Base-by-base conservation (phyloP, 1,140 invertebrate species). In the Drosophila sp. region DNA sequence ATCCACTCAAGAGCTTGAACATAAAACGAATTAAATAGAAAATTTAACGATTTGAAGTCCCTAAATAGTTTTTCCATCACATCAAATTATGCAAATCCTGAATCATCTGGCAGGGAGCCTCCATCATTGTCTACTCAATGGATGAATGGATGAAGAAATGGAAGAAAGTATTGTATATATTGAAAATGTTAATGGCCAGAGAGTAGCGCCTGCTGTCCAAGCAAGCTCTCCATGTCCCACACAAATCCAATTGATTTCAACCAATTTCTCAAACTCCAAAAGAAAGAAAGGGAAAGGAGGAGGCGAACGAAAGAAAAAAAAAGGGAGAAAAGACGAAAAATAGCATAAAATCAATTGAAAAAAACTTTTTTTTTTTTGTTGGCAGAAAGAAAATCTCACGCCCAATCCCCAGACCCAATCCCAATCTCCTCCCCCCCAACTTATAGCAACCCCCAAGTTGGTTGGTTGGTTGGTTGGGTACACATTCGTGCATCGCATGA, bases 231-330 rank as follows among this genome's bases (percentile, higher is more conserved):
- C 79, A 82, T 76, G 57, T 62, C 23, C 62, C 60, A 47, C 66
- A 71, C 83, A 87, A 86, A 87, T 89, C 79, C 84, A 87, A 87
- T 87, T 87, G 83, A 87, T 87, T 87, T 87, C 79, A 89, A 89
- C 84, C 84, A 87, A 87, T 87, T 80, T 83, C 79, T 87, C 84
- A 83, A 80, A 80, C 83, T 76, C 69, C 72, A 56, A 40, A 2
- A 71, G 56, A 11, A 8, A 60, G 41, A 17, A 66, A 63, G 29
- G 62, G 57, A 33, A 2, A 60, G 67, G 17, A 17, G 58, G 69
- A 56, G 78, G 17, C 17, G 17, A 17, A 17, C 17, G 17, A 17
- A 17, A 79, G 27, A 65, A n/a, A 60, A 27, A 5, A 30, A 55
- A 55, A 30, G 23, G 3, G 23, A 71, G 72, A 76, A 72, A 70